Evolutionary conservation across 1,140 invertebrate genomes (phyloP), one percentile per base, ranked within the genome.

Genomic region (Oscheius sp.): DNA sequence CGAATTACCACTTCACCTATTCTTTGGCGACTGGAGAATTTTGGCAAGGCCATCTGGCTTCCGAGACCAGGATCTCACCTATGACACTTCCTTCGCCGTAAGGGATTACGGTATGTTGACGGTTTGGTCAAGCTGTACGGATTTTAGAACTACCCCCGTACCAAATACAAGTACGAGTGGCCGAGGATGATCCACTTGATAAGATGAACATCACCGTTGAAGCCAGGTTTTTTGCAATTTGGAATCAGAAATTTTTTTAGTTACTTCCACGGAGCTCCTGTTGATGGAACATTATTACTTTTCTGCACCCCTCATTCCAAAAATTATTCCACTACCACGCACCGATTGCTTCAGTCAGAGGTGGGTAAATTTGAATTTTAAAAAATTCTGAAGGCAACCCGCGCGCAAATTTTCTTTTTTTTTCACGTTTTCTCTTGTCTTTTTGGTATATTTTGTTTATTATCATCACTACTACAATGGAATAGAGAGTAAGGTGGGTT

Each of bases 201-300:
- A 38, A 18, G 31, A 63, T n/a, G 31, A 7, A 7, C 23, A 13
- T 63, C 18, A 34, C 49, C 28, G 23, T 63, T 10, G 61, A 63
- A 34, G 61, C 61, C 31, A 63, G 61, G 61, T 63, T 23, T 59
- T 59, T 31, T 31, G 55, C 15, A 13, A 13, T 31, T 59, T 59
- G 55, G 13, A 59, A 59, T 0, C 20, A 59, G 23, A 59, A 20
- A 32, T 63, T 36, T 0, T 63, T 63, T 32, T 32, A 63, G 61
- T 36, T 63, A 63, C 31, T 63, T 63, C 61, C 23, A 63, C 61
- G 61, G 61, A 29, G 26, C 36, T 34, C 61, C 61, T 7, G 26
- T 63, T 10, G 61, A 63, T 34, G 61, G 61, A 18, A 63, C 61
- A 13, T n/a, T 63, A 7, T 7, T 42, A 13, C 35, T 63, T 32